Percentiles rank a stretch among this genome's conserved stretches.
phyloP scores from a whole-genome alignment of 2,888 invertebrate genomes.

The Cheilosia vulpina region DNA sequence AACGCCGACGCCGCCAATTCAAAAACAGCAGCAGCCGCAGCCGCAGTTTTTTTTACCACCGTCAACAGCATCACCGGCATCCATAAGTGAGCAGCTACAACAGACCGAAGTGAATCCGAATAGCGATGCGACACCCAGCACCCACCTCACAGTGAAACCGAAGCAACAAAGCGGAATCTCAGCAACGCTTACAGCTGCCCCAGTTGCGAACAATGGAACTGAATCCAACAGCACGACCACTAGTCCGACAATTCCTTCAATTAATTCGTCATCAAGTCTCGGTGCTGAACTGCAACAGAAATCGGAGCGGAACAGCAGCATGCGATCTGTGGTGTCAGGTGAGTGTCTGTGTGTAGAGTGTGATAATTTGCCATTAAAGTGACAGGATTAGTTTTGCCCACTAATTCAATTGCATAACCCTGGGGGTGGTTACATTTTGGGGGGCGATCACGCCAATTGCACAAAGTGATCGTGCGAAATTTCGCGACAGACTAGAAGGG shows the following conservation, averaged over 20 bases:
- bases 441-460: conserved; percentile 29
- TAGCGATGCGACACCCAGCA: conserved; percentile 44
- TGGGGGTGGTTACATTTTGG: conserved; percentile 23
- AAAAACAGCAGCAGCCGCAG: conserved; percentile 76
- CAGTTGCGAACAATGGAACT: conserved; percentile 42
- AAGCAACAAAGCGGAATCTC: conserved; percentile 61
- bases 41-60: too few species aligned
- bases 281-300: conserved; percentile 79
- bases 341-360: conserved; percentile 69
- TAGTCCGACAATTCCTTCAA: conserved; percentile 77
- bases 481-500: conserved; percentile 21
- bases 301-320: conserved; percentile 80
- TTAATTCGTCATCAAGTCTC: conserved; percentile 77
- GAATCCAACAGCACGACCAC: conserved; percentile 65
- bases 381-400: conserved; percentile 39
- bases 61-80: conserved; percentile 76
- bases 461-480: conserved; percentile 55
- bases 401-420: conserved; percentile 71
- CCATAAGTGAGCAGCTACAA: conserved; percentile 60
- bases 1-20: conserved; percentile 78
- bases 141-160: conserved; percentile 34
- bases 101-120: conserved; percentile 22
- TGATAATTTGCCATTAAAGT: conserved; percentile 60
- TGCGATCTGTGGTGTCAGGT: conserved; percentile 83
- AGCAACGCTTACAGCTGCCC: conserved; percentile 13